These are phyloP conservation scores for Nibea coibor DNA, from an alignment of 2,113 vertebrate species.

Conservation along the genomic window DNA sequence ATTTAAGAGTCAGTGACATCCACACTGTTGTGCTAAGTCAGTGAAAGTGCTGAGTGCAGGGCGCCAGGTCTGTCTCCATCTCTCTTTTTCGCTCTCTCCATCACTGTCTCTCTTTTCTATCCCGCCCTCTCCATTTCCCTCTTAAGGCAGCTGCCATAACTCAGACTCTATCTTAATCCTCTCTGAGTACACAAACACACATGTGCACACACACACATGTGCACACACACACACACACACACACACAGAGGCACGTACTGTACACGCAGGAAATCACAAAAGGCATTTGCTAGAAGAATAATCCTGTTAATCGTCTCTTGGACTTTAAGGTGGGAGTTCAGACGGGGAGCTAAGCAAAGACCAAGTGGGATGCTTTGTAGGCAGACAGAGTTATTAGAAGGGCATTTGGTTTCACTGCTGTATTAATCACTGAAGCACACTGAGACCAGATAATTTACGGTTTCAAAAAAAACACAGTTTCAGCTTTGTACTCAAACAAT, in stretches of 20 bases:
- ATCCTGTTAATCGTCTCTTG: slow-evolving; percentile 42
- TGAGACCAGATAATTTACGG: neutral
- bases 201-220: neutral
- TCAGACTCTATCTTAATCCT: slow-evolving; percentile 74
- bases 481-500: neutral
- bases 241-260: neutral
- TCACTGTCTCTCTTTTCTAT: slow-evolving; percentile 44
- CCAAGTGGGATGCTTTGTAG: slow-evolving; percentile 25
- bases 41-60: slow-evolving; percentile 75
- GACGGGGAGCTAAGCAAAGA: slow-evolving; percentile 30
- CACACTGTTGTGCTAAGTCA: slow-evolving; percentile 67
- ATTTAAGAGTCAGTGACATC: slow-evolving; percentile 78
- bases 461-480: neutral
- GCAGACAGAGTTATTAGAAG: slow-evolving; percentile 40
- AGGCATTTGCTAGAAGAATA: slow-evolving; percentile 26
- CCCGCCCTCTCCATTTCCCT: slow-evolving; percentile 54
- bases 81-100: slow-evolving; percentile 45
- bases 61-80: slow-evolving; percentile 59
- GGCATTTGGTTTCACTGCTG: slow-evolving; percentile 25
- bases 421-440: slow-evolving; percentile 28
- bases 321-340: slow-evolving; percentile 42
- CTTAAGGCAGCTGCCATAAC: slow-evolving; percentile 66
- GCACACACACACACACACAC: neutral
- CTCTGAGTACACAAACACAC: slow-evolving; percentile 43
- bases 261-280: slow-evolving; percentile 48